Base-by-base conservation (phyloP, 1,140 invertebrate species). In the Nasonia vitripennis region DNA sequence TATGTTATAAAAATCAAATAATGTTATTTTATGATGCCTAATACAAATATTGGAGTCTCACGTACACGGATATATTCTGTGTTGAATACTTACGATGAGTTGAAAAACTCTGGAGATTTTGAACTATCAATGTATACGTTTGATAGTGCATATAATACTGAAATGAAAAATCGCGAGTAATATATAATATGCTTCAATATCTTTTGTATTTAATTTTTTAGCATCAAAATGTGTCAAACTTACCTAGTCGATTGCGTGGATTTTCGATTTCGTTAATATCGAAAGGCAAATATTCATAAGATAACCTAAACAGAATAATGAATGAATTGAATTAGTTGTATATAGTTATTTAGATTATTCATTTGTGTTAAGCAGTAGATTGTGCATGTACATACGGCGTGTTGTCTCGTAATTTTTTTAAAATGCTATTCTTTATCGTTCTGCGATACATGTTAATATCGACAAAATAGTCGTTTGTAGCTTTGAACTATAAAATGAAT, bases 241-340 rank as follows among this genome's bases (percentile, higher is more conserved):
- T 9, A 78, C 75, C 27, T 2, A 51, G 10, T 51, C 75, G 75
- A 55, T 78, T 78, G 9, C 75, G 75, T 51, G 75, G 75, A 78
- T 78, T 78, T 48, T 78, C 75, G 4, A 78, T 78, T 20, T 78
- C 75, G 14, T 51, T 51, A 27, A 78, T 23, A 14, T 45, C 48
- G 12, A 78, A 78, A 27, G 75, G 75, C 27, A 17, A 20, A 51
- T 23, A 2, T 27, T 12, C 1, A 51, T 78, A 27, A 9, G 20
- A 9, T 51, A 7, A 23, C 10, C 75, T 51, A 31, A 31, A 48
- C 7, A 51, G 20, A 6, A 51, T 51, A 48, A 78, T 51, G 45
- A 10, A 51, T 51, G 5, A 51, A 31, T 55, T 51, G 27, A 78
- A 45, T 45, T 45, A 45, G 0, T 45, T 45, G 6, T 45, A 45